phyloP scores from a whole-genome alignment of 1,140 invertebrate genomes.

The Drosophila seguyi region DNA sequence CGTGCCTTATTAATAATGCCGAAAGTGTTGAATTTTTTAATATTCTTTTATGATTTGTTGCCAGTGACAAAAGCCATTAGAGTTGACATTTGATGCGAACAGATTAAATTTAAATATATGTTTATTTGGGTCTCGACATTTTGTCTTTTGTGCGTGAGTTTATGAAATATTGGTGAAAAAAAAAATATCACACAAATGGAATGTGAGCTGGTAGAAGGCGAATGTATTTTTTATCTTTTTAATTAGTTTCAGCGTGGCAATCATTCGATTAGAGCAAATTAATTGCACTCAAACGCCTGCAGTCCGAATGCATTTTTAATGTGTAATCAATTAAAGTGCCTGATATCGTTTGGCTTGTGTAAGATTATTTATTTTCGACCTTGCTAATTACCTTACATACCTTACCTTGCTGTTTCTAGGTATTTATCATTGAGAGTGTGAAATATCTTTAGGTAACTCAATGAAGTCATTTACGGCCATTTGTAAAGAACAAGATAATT shows the following conservation, averaged over 20 bases:
- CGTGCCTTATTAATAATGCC: conserved; percentile 69
- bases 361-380: conserved; percentile 11
- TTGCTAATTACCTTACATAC: conserved; percentile 1
- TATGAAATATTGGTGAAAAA: conserved; percentile 22
- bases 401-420: background rate
- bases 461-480: background rate
- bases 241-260: conserved; percentile 33
- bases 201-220: conserved; percentile 1
- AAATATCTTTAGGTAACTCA: conserved; percentile 16
- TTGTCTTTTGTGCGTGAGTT: conserved; percentile 7
- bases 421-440: conserved; percentile 24
- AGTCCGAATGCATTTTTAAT: conserved; percentile 51
- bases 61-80: conserved; percentile 75
- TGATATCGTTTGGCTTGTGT: conserved; percentile 7
- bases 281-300: conserved; percentile 32
- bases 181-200: background rate
- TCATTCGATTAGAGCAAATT: conserved; percentile 52
- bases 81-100: conserved; percentile 74
- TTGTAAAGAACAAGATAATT: background rate
- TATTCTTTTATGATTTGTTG: conserved; percentile 72
- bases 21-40: conserved; percentile 50
- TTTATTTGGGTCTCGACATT: conserved; percentile 11
- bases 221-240: conserved; percentile 19
- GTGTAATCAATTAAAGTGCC: conserved; percentile 54
- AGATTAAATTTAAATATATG: conserved; percentile 69